Evolutionary conservation across 2,113 vertebrate genomes (phyloP).

Genomic region (Oreotrochilus melanogaster): DNA sequence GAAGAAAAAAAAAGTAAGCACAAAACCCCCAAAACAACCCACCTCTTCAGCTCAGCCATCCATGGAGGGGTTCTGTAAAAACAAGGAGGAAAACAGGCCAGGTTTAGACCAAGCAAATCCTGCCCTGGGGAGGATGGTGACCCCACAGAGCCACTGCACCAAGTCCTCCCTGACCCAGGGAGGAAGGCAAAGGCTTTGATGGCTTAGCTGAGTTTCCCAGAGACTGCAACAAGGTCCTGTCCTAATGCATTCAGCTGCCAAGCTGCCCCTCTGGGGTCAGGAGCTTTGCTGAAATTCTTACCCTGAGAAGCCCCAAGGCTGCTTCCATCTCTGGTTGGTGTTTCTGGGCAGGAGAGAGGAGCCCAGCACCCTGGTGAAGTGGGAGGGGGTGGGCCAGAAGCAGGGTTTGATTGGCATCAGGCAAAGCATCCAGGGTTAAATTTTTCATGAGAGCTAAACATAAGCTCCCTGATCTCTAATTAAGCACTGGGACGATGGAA

Average conservation of each 20-base stretch:
- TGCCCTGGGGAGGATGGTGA: neutral
- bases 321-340: neutral
- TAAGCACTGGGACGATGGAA: slow-evolving; percentile 35
- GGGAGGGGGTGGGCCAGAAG: neutral
- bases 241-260: neutral
- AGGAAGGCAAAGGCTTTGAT: neutral
- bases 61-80: neutral
- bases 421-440: slow-evolving; percentile 31
- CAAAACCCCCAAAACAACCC: too few relatives aligned
- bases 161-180: neutral
- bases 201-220: neutral
- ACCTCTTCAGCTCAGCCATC: neutral
- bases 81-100: neutral
- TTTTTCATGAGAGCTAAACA: slow-evolving; percentile 49
- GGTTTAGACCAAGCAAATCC: neutral
- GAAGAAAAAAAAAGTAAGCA: too few relatives aligned
- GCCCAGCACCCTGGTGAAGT: neutral
- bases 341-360: neutral
- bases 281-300: neutral
- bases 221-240: too few relatives aligned
- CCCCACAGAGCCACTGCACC: accelerated
- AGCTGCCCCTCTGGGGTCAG: neutral
- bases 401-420: neutral
- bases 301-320: neutral
- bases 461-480: slow-evolving; percentile 56